Percentiles rank a stretch among this genome's conserved stretches.
phyloP scores from a whole-genome alignment of 2,797 vertebrate genomes.

The Echeneis naucrates region DNA sequence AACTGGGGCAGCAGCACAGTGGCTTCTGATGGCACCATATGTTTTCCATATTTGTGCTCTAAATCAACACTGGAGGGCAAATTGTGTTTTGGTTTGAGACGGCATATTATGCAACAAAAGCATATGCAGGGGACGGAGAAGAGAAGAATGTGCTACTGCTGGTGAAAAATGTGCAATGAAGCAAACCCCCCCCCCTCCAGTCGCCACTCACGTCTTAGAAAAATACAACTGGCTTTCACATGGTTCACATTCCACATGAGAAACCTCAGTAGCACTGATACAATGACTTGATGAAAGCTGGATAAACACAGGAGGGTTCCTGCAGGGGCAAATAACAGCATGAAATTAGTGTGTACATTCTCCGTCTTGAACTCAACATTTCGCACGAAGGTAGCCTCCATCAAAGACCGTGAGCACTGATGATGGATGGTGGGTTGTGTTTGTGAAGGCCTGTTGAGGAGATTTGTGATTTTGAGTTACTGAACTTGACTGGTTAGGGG shows the following conservation, averaged over 20 bases:
- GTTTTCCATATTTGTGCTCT: conserved; percentile 43
- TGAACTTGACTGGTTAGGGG: neutral
- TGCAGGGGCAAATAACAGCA: neutral
- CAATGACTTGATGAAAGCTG: conserved; percentile 10
- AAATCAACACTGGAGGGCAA: conserved; percentile 36
- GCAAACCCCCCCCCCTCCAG: conserved; percentile 31
- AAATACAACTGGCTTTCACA: conserved; percentile 39
- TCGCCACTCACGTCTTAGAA: conserved; percentile 26
- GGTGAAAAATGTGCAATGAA: conserved; percentile 41
- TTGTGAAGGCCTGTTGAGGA: neutral
- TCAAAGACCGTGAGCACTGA: neutral
- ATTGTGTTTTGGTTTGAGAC: conserved; percentile 50
- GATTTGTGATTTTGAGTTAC: neutral
- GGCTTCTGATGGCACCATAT: conserved; percentile 47
- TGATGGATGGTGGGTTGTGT: neutral
- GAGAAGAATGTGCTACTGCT: conserved; percentile 35
- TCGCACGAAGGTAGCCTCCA: fast-evolving
- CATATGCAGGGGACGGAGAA: conserved; percentile 23
- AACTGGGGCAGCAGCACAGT: conserved; percentile 22
- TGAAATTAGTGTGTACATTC: neutral
- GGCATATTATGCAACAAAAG: conserved; percentile 52
- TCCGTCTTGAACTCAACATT: neutral
- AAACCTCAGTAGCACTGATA: conserved; percentile 5
- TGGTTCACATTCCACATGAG: conserved; percentile 41
- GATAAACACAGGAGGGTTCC: neutral